phyloP scores from a whole-genome alignment of 1,140 invertebrate genomes.

The Acromyrmex charruanus region DNA sequence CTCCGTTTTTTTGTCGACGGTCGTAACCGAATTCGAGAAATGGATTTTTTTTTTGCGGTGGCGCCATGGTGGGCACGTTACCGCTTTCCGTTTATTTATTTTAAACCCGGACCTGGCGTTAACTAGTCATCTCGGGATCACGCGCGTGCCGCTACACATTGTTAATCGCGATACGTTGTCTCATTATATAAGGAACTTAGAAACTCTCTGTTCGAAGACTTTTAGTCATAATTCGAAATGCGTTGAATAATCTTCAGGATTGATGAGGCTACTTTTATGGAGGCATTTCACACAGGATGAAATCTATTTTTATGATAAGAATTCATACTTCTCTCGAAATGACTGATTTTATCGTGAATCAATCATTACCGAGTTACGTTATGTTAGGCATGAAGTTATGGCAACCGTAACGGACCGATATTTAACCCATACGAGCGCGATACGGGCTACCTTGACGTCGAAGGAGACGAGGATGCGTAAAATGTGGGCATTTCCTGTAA shows the following conservation, averaged over 20 bases:
- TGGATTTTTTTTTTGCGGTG: conserved; percentile 62
- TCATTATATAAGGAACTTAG: background rate
- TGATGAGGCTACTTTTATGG: background rate
- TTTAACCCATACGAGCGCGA: background rate
- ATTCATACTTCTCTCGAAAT: background rate
- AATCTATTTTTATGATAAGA: conserved; percentile 4
- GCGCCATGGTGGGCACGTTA: conserved; percentile 56
- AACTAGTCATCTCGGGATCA: background rate
- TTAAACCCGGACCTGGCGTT: conserved; percentile 13
- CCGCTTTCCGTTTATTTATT: conserved; percentile 61
- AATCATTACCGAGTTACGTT: background rate
- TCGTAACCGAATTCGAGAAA: conserved; percentile 59
- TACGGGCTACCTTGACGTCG: conserved; percentile 30
- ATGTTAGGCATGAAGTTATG: background rate
- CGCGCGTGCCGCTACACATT: background rate
- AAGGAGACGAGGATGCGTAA: conserved; percentile 10
- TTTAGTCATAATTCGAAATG: background rate
- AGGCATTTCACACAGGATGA: background rate
- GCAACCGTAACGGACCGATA: background rate
- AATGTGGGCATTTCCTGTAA: conserved; percentile 73
- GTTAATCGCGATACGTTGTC: background rate
- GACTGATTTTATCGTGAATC: conserved; percentile 9
- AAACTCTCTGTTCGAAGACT: background rate
- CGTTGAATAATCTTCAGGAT: background rate
- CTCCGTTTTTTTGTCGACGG: conserved; percentile 37